A percentile compares a stretch with the other conserved stretches of the same genome.
These are phyloP conservation scores for Panzeria rudis DNA, from an alignment of 2,888 invertebrate species.

Conservation along the genomic window DNA sequence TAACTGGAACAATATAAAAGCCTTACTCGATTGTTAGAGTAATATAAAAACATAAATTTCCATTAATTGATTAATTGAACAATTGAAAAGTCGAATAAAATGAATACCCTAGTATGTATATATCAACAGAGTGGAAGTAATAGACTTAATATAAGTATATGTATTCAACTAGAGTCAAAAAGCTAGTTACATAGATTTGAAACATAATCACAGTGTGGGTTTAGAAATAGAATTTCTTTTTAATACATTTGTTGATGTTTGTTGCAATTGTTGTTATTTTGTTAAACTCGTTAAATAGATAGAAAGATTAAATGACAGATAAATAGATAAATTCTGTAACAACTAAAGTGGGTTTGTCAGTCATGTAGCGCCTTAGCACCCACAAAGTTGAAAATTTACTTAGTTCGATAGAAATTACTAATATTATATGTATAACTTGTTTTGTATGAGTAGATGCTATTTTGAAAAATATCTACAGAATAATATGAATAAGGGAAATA, in stretches of 20 bases:
- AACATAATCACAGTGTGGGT: slow-evolving; percentile 62
- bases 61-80: too few species aligned
- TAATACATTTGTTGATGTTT: slow-evolving; percentile 36
- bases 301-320: slow-evolving; percentile 17
- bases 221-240: slow-evolving; percentile 56
- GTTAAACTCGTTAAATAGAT: slow-evolving; percentile 33
- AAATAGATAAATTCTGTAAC: slow-evolving; percentile 5
- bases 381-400: neutral
- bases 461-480: neutral
- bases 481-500: neutral
- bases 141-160: neutral
- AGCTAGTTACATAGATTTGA: slow-evolving; percentile 29
- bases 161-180: neutral
- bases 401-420: slow-evolving; percentile 23
- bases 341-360: slow-evolving; percentile 24
- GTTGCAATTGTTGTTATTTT: slow-evolving; percentile 21
- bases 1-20: too few species aligned
- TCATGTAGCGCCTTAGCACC: slow-evolving; percentile 14
- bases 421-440: slow-evolving; percentile 26
- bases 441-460: neutral
- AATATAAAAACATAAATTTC: too few species aligned
- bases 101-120: too few species aligned
- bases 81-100: too few species aligned
- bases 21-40: too few species aligned
- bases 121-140: neutral